Base-by-base conservation (phyloP, 2,888 invertebrate species). In the Hydrotaea diabolus region DNA sequence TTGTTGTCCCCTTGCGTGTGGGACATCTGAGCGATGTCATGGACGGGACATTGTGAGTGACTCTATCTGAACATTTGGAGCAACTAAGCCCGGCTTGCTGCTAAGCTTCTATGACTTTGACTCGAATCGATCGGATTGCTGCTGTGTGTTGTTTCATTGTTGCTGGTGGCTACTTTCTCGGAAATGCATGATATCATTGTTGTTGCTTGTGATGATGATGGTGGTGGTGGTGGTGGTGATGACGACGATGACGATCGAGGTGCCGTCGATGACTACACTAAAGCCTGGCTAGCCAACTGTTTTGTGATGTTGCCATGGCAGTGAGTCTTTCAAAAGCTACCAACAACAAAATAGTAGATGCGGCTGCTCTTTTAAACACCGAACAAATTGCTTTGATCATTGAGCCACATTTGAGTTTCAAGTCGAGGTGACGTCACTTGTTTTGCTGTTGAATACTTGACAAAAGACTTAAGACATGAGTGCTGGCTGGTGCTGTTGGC, bases 161-260 rank as follows among this genome's bases (percentile, higher is more conserved):
- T 59, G 46, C 9, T 31, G 31, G 64, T 74, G 82, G 77, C n/a
- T 73, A 85, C 79, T 87, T 87, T 86, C 87, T 85, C 49, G 76
- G 86, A 85, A 87, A 78, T 83, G 78, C 85, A 86, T 87, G 85
- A 85, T 80, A 82, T 85, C 85, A 85, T 80, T 82, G 82, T 74
- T 82, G 80, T 57, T 49, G 26, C 59, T 59, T 26, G 26, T 26
- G 15, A 36, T 39, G 75, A 66, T 82, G 74, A 5, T 26, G 13
- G 15, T 59, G 23, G 13, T 23, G 13, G 11, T 9, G 57, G 11
- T 23, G 21, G 11, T 13, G 43, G 43, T 43, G 43, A 43, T 57
- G 57, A n/a, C n/a, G n/a, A n/a, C n/a, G n/a, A n/a, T n/a, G 31
- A 19, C 23, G 23, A 59, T 26, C 23, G 26, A 23, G 13, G 23